Conservation (phyloP, 2,888 invertebrate genomes). For the Sicus ferrugineus region DNA sequence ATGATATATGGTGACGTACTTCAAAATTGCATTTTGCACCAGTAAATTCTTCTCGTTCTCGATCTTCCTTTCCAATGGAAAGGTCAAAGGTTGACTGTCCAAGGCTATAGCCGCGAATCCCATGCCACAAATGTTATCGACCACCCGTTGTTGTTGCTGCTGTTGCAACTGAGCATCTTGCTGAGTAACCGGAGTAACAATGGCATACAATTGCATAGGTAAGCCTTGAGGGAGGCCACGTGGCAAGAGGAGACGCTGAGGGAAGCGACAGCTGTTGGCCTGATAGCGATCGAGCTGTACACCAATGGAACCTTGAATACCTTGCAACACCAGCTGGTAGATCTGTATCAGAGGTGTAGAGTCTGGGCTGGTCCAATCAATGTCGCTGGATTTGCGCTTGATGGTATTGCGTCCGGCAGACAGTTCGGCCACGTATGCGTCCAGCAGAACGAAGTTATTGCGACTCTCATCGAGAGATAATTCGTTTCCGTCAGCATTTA, state of each 20-base stretch:
- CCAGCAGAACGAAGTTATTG: conserved; percentile 70
- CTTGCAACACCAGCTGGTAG: conserved; percentile 51
- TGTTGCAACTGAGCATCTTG: conserved; percentile 16
- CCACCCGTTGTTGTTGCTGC: conserved; percentile 4
- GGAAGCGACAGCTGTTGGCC: conserved; percentile 66
- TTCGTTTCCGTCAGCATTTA: conserved; percentile 65
- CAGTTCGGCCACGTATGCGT: conserved; percentile 69
- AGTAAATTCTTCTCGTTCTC: conserved; percentile 66
- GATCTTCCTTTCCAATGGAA: conserved; percentile 75
- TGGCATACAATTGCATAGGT: conserved; percentile 69
- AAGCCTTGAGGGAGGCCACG: conserved; percentile 69
- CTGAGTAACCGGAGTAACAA: conserved; percentile 65
- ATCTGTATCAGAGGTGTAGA: conserved; percentile 61
- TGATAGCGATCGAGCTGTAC: conserved; percentile 30
- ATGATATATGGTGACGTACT: conserved; percentile 43
- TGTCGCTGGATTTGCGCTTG: conserved; percentile 44
- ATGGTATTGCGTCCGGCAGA: conserved; percentile 63
- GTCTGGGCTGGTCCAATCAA: conserved; percentile 66
- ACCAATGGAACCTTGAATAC: conserved; percentile 52
- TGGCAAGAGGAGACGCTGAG: conserved; percentile 70
- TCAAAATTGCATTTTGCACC: conserved; percentile 66
- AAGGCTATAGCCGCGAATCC: conserved; percentile 66
- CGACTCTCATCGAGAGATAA: conserved; percentile 68
- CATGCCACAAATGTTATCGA: conserved; percentile 42
- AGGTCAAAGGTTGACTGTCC: conserved; percentile 72